Evolutionary conservation across 2,888 invertebrate species (phyloP).

Genomic region (Drosophila neotestacea): DNA sequence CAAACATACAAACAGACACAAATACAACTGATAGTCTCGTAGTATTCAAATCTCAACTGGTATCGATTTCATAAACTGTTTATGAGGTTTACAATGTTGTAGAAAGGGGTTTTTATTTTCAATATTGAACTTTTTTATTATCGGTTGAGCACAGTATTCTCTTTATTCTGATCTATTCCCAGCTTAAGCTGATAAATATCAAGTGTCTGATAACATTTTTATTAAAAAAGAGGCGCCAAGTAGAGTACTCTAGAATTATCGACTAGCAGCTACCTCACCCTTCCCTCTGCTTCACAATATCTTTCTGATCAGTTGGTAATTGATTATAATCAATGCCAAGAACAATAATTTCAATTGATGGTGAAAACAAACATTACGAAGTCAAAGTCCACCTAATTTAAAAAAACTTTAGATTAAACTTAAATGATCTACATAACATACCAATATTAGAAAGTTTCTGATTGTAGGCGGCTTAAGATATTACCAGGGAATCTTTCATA

Average conservation of each 20-base stretch:
- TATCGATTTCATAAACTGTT: background rate
- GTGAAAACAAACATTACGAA: too few species aligned
- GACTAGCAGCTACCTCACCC: background rate
- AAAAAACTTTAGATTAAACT: too few species aligned
- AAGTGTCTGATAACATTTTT: constrained; percentile 8
- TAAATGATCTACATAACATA: too few species aligned
- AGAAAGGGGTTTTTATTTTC: background rate
- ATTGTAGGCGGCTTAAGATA: too few species aligned
- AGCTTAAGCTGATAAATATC: constrained; percentile 1
- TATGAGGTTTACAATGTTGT: background rate
- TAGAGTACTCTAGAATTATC: background rate
- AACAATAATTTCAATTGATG: too few species aligned
- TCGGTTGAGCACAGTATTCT: too few species aligned
- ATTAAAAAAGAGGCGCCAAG: background rate
- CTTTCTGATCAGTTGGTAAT: background rate
- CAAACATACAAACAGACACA: background rate
- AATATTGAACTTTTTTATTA: background rate
- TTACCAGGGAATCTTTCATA: too few species aligned
- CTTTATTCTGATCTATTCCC: background rate
- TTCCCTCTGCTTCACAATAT: background rate
- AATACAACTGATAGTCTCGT: background rate
- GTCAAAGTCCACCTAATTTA: too few species aligned
- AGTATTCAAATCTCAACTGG: background rate
- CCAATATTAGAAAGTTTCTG: too few species aligned
- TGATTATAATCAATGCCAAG: too few species aligned